Evolutionary conservation across 2,888 invertebrate species (phyloP).

Genomic region (Drosophila cracens): DNA sequence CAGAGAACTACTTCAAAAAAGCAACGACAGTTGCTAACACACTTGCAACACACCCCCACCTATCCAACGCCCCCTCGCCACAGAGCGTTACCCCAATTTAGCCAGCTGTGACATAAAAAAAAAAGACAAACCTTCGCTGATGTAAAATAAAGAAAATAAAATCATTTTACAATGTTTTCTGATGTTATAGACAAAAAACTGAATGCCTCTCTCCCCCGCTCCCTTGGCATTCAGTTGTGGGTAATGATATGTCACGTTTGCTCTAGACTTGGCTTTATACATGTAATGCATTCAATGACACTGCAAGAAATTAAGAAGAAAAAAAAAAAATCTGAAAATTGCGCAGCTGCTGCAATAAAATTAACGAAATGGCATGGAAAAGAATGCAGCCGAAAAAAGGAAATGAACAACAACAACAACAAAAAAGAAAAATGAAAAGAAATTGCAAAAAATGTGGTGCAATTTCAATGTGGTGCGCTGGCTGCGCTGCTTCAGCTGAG

Average conservation of each 20-base stretch:
- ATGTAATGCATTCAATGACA: constrained; percentile 66
- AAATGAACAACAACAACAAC: constrained; percentile 3
- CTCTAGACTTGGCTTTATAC: constrained; percentile 48
- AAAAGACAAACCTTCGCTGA: constrained; percentile 42
- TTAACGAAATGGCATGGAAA: constrained; percentile 61
- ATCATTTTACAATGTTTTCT: constrained; percentile 47
- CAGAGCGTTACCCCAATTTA: constrained; percentile 12
- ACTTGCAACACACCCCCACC: background rate
- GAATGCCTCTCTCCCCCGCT: background rate
- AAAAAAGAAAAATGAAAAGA: constrained; percentile 7
- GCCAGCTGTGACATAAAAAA: constrained; percentile 18
- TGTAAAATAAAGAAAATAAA: constrained; percentile 8
- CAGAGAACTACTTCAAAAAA: background rate
- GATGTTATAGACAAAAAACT: constrained; percentile 55
- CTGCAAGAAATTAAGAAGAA: constrained; percentile 27
- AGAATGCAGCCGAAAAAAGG: constrained; percentile 57
- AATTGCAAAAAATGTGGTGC: constrained; percentile 33
- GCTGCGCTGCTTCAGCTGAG: constrained; percentile 33
- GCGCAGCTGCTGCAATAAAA: constrained; percentile 65
- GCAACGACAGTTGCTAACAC: background rate
- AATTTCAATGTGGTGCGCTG: constrained; percentile 54
- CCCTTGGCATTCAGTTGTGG: constrained; percentile 16
- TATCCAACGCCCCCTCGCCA: background rate
- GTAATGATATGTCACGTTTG: constrained; percentile 72
- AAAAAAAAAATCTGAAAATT: constrained; percentile 36